Base-by-base conservation (phyloP, 2,113 vertebrate genomes). In the Pachycephala philippinensis region DNA sequence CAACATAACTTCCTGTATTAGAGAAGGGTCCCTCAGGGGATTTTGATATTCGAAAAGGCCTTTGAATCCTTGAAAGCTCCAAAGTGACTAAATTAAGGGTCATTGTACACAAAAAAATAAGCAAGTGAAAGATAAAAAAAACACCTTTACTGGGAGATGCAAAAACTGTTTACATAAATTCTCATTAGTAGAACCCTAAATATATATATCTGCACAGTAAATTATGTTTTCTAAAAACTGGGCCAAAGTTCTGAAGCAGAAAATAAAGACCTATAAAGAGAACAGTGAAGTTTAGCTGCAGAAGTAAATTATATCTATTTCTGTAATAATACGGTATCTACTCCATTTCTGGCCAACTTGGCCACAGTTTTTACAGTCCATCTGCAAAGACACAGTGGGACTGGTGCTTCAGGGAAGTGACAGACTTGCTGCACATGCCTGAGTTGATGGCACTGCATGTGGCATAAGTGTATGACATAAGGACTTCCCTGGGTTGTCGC, bases 1-100 rank as follows among this genome's bases (percentile, higher is more conserved):
- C 6, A 9, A 13, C 22, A 15, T 9, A 84, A 17, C 15, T 87
- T 87, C 45, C 11, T 44, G 5, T 22, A 4, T 45, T 20, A 61
- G 2, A 47, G 17, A 75, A 60, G 23, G 23, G 1, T 1, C 2
- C 7, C 9, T 49, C 12, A 30, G 15, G 12, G 12, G 4, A 28
- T 54, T 84, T 70, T 81, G 12, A 8, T 23, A 78, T 66, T 87
- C 28, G 54, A 42, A 86, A 84, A 65, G 9, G 5, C 13, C 7
- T 87, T 56, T 71, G 21, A 66, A 74, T 59, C 14, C 22, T 86
- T 83, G 27, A 39, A 77, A 86, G 18, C 9, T 74, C 17, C 22
- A n/a, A 90, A 61, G 7, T 37, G 9, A 90, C 18, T 20, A 68
- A 77, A 66, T 54, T 56, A 39, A 63, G 16, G 14, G 6, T 77